A percentile compares a stretch with the other conserved stretches of the same genome.
phyloP scores from a whole-genome alignment of 2,888 invertebrate species.

The Aromia moschata region DNA sequence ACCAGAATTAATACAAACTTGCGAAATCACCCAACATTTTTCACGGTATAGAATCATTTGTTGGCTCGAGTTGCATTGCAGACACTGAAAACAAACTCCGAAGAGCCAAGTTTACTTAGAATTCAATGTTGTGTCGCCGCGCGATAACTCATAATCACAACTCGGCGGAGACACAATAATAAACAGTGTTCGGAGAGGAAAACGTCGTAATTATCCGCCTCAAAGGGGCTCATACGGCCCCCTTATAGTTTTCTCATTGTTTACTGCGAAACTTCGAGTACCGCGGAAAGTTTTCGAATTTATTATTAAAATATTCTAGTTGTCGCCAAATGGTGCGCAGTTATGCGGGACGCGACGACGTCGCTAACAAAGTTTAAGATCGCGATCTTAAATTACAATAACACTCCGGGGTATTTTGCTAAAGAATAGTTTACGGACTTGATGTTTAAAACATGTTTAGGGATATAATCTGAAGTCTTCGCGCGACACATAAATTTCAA shows the following conservation, averaged over 20 bases:
- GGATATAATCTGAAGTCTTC: conserved; percentile 8
- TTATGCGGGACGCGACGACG: conserved; percentile 27
- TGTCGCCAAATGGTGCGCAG: conserved; percentile 34
- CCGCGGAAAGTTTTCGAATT: conserved; percentile 30
- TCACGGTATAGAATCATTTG: too few relatives aligned
- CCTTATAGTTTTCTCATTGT: conserved; percentile 9
- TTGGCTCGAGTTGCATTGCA: too few relatives aligned
- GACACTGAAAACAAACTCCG: not conserved
- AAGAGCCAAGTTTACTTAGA: not conserved
- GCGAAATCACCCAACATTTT: too few relatives aligned
- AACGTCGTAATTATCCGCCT: conserved; percentile 7
- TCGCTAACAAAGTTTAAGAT: conserved; percentile 36
- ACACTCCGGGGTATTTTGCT: conserved; percentile 25
- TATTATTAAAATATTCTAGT: conserved; percentile 42
- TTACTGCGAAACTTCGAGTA: conserved; percentile 18
- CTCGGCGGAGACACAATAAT: not conserved
- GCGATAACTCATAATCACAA: conserved; percentile 1
- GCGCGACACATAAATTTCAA: conserved; percentile 11
- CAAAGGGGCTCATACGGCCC: conserved; percentile 6
- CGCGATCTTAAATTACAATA: conserved; percentile 40
- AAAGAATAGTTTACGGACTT: conserved; percentile 23
- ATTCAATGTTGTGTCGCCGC: not conserved
- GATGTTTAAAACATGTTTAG: conserved; percentile 22
- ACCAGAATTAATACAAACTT: too few relatives aligned
- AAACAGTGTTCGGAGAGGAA: not conserved